A percentile compares a stretch with the other conserved stretches of the same genome.
Evolutionary conservation across 2,888 invertebrate species (phyloP).

Genomic region (Pseudanteris insignis): DNA sequence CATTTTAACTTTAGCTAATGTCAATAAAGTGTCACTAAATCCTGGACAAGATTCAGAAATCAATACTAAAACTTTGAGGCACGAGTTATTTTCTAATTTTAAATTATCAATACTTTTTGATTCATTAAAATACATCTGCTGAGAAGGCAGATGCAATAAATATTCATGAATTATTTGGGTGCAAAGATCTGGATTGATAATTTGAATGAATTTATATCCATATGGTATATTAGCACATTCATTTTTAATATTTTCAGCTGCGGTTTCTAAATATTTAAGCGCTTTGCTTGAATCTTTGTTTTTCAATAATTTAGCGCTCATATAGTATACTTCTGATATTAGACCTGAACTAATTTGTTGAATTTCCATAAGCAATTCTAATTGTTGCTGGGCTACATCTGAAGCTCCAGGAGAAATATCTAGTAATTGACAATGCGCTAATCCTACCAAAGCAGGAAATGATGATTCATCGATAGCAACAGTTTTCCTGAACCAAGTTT

Average conservation of each 20-base stretch:
- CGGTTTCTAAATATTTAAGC: slow-evolving; percentile 72
- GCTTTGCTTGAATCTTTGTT: slow-evolving; percentile 69
- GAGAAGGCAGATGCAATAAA: slow-evolving; percentile 76
- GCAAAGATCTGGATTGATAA: slow-evolving; percentile 87
- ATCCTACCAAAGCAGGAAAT: slow-evolving; percentile 80
- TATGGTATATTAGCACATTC: slow-evolving; percentile 72
- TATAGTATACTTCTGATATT: slow-evolving; percentile 74
- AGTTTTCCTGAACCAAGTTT: slow-evolving; percentile 81
- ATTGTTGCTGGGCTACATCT: slow-evolving; percentile 83
- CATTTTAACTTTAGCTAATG: slow-evolving; percentile 83
- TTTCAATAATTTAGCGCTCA: slow-evolving; percentile 74
- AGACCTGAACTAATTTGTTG: slow-evolving; percentile 69
- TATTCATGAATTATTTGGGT: slow-evolving; percentile 81
- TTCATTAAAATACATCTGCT: slow-evolving; percentile 51
- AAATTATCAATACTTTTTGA: neutral
- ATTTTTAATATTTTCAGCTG: slow-evolving; percentile 70
- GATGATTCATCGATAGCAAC: slow-evolving; percentile 87
- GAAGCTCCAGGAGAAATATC: slow-evolving; percentile 73
- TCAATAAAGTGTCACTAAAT: slow-evolving; percentile 73
- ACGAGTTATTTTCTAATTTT: slow-evolving; percentile 65
- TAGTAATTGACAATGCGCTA: slow-evolving; percentile 83
- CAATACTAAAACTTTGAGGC: slow-evolving; percentile 75
- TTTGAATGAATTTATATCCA: slow-evolving; percentile 78
- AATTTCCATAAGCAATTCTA: slow-evolving; percentile 85
- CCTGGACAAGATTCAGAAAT: slow-evolving; percentile 86